Conservation (phyloP, 2,888 invertebrate species). For the Endomychus coccineus region DNA sequence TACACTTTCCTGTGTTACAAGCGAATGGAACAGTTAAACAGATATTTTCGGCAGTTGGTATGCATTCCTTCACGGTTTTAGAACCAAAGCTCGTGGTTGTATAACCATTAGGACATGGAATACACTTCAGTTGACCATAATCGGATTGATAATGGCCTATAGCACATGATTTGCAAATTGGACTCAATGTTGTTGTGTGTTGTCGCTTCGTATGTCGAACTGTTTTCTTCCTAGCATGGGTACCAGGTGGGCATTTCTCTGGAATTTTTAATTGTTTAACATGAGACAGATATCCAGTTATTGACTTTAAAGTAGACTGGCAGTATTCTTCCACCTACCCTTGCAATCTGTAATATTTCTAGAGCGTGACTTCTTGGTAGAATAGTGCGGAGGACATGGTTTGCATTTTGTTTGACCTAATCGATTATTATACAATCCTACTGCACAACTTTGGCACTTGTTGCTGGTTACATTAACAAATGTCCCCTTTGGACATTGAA, state of each 20-base stretch:
- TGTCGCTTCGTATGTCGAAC: slow-evolving; percentile 30
- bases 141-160: slow-evolving; percentile 53
- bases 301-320: too few species aligned
- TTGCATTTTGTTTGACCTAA: slow-evolving; percentile 50
- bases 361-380: slow-evolving; percentile 48
- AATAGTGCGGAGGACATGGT: slow-evolving; percentile 51
- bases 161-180: slow-evolving; percentile 51
- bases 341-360: slow-evolving; percentile 48
- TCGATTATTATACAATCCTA: slow-evolving; percentile 53
- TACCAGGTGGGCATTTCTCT: slow-evolving; percentile 54
- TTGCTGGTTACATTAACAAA: slow-evolving; percentile 50
- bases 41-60: slow-evolving; percentile 43
- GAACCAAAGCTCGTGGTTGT: slow-evolving; percentile 45
- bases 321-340: slow-evolving; percentile 47
- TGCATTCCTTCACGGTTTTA: slow-evolving; percentile 41
- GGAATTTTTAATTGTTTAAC: too few species aligned
- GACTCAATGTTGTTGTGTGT: slow-evolving; percentile 46
- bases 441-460: slow-evolving; percentile 52
- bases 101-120: slow-evolving; percentile 49
- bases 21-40: slow-evolving; percentile 45
- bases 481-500: slow-evolving; percentile 58
- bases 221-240: slow-evolving; percentile 38
- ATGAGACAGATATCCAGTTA: too few species aligned
- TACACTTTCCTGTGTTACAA: slow-evolving; percentile 45
- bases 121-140: slow-evolving; percentile 51